Conservation (phyloP, 2,888 invertebrate species). For the Norana najaformis region DNA sequence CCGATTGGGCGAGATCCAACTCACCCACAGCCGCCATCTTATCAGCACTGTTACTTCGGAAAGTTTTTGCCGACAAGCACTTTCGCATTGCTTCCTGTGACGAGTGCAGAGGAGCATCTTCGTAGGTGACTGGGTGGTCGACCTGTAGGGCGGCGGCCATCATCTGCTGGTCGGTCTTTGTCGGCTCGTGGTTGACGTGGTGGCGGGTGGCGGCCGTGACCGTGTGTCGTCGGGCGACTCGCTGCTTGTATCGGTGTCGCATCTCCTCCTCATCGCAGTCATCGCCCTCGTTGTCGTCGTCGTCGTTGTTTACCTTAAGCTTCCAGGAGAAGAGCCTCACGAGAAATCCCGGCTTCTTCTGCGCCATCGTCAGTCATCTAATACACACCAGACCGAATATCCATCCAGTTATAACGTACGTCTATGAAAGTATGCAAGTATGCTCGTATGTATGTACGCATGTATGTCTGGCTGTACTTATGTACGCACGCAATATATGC, state of each 20-base stretch:
- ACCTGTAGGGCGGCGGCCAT: not conserved
- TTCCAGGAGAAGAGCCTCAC: not conserved
- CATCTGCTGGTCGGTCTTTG: not conserved
- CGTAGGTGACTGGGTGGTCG: not conserved
- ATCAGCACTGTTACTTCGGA: not conserved
- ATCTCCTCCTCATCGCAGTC: not conserved
- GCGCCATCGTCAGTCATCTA: not conserved
- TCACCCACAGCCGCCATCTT: not conserved
- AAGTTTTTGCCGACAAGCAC: not conserved
- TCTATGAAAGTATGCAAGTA: too few relatives aligned
- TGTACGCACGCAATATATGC: too few relatives aligned
- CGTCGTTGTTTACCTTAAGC: not conserved
- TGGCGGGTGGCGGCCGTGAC: not conserved
- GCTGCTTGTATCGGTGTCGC: not conserved
- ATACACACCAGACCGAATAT: not conserved
- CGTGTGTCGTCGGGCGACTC: not conserved
- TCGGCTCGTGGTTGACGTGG: not conserved
- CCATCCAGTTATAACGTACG: not conserved
- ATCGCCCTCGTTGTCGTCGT: not conserved
- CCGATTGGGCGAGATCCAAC: not conserved
- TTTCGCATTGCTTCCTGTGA: not conserved
- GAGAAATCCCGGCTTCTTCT: conserved; percentile 9
- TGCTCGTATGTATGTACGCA: too few relatives aligned
- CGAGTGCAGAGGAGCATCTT: not conserved
- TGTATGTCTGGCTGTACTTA: too few relatives aligned